A percentile compares a stretch with the other conserved stretches of the same genome.
Conservation (phyloP, 2,113 vertebrate genomes). For the Grammomys dolichurus region DNA sequence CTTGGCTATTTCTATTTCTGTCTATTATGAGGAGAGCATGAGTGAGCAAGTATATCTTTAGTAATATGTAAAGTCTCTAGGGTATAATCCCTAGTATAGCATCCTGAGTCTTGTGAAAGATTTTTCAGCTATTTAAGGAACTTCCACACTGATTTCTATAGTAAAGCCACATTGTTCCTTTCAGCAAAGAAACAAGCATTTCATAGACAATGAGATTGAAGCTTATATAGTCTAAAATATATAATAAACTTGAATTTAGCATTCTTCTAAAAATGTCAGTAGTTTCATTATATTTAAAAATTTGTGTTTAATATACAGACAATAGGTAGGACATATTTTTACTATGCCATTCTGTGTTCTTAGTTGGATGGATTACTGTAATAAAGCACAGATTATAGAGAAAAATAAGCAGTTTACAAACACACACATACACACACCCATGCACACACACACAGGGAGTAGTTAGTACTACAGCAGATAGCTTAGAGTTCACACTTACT, state of each 20-base stretch:
- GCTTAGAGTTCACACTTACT: neutral
- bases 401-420: neutral
- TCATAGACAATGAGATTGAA: conserved; percentile 20
- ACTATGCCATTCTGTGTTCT: neutral
- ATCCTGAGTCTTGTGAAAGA: neutral
- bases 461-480: neutral
- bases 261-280: conserved; percentile 54
- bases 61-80: neutral
- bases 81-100: neutral
- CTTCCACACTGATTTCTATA: neutral
- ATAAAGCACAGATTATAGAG: neutral
- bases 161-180: conserved; percentile 40
- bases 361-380: neutral
- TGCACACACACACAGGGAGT: neutral
- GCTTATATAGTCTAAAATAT: conserved; percentile 49
- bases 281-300: conserved; percentile 43
- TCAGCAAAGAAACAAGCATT: conserved; percentile 43
- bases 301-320: neutral
- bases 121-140: neutral
- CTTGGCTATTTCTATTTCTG: neutral
- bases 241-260: neutral
- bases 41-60: neutral
- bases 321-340: neutral
- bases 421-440: too few relatives aligned
- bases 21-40: neutral